Evolutionary conservation across 2,113 vertebrate genomes (phyloP).

Genomic region (Oxyruncus cristatus): DNA sequence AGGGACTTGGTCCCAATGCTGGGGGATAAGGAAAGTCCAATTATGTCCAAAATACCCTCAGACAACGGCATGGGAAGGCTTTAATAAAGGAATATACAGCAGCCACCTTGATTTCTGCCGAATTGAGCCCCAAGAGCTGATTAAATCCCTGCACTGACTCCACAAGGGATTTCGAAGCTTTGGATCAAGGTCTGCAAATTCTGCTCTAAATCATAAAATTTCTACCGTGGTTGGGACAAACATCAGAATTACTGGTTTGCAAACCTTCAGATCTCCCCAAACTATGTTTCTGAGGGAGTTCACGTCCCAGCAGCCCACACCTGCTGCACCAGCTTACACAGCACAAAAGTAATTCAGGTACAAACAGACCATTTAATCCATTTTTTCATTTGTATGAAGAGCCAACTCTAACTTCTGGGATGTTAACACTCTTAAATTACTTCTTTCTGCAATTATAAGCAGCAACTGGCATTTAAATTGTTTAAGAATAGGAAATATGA

Average conservation of each 20-base stretch:
- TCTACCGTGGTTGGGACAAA: neutral
- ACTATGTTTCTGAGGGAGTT: neutral
- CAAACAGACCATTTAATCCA: neutral
- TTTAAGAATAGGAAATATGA: neutral
- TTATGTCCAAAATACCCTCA: neutral
- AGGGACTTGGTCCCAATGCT: accelerated
- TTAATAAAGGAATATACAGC: neutral
- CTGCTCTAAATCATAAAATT: neutral
- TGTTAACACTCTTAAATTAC: neutral
- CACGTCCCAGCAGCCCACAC: neutral
- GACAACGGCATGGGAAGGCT: neutral
- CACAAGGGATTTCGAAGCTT: neutral
- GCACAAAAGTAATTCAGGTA: neutral
- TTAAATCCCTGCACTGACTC: neutral
- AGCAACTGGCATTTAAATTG: neutral
- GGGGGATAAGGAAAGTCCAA: neutral
- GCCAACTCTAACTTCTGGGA: neutral
- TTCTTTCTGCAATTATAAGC: neutral
- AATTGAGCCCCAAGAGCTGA: neutral
- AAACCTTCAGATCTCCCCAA: neutral
- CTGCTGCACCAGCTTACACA: neutral
- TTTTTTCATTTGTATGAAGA: neutral
- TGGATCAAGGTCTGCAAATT: neutral
- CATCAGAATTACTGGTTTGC: neutral
- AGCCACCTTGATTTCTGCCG: neutral